Conservation (phyloP, 2,888 invertebrate species). For the Apodemia hepburni region DNA sequence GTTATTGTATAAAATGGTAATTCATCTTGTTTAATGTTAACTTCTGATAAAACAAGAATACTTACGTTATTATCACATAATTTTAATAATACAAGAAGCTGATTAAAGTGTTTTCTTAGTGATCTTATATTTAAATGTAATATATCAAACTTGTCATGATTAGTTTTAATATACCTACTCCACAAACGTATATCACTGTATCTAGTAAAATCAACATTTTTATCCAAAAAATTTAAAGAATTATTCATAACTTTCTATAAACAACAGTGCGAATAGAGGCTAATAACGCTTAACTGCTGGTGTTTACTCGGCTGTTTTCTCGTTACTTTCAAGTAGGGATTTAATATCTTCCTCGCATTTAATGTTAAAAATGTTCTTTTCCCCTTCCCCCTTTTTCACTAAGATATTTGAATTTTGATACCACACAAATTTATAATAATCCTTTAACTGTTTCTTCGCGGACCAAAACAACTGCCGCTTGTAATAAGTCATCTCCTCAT, state of each 20-base stretch:
- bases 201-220: background rate
- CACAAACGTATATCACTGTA: background rate
- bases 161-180: no score
- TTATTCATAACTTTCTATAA: background rate
- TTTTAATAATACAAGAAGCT: background rate
- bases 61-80: background rate
- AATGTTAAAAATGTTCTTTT: background rate
- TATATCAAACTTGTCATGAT: background rate
- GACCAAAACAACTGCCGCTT: no score
- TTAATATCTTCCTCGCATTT: background rate
- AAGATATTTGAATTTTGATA: no score
- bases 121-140: background rate
- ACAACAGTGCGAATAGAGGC: background rate
- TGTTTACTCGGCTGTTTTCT: background rate
- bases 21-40: constrained; percentile 22
- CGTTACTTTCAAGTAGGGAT: background rate
- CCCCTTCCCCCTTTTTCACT: background rate
- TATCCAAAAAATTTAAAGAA: background rate
- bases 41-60: constrained; percentile 21
- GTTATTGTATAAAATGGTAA: no score
- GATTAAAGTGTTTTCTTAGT: background rate
- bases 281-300: background rate
- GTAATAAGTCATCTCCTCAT: no score
- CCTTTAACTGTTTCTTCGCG: no score
- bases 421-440: no score